Base-by-base conservation (phyloP, 2,888 invertebrate genomes). In the Tachina grossa region DNA sequence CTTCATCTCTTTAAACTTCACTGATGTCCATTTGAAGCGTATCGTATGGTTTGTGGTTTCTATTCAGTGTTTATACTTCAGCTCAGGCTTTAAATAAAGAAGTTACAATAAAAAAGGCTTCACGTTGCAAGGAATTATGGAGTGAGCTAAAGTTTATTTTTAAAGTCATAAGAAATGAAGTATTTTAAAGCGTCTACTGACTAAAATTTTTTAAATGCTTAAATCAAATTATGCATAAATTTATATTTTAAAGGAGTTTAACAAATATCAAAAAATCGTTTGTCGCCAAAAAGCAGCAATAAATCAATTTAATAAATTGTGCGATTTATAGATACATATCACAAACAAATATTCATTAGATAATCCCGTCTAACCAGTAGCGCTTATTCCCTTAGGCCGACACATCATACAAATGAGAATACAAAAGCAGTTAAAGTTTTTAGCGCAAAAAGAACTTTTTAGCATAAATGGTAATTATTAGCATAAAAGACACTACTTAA, bases 1-100 rank as follows among this genome's bases (percentile, higher is more conserved):
- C 2, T 55, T 55, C 9, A 11, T 22, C 22, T 55, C 10, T 55
- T 55, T 22, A 22, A 22, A 55, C 2, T 22, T 22, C 55, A 19
- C 11, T 10, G 31, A 5, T 6, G 19, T 11, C 22, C 22, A 55
- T 22, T 55, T 22, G 10, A 55, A 22, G 11, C 13, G 45, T 63
- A 69, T 55, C 4, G 6, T 31, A 31, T 31, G 68, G 72, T 59
- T 59, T 80, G 72, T 74, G 80, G 65, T 53, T 31, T 11, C n/a
- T 22, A 11, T 8, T 51, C 39, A 39, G 16, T 19, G 14, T 9
- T 68, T 16, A n/a, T 41, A 53, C n/a, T 71, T 2, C 5, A 19
- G 43, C 1, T 43, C 13, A 43, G 16, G 13, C 16, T 43, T 43
- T 66, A 49, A 22, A 61, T 45, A 53, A 49, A 63, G 55, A 19